A percentile compares a stretch with the other conserved stretches of the same genome.
Evolutionary conservation across 2,888 invertebrate species (phyloP).

Genomic region (Acleris emargana): DNA sequence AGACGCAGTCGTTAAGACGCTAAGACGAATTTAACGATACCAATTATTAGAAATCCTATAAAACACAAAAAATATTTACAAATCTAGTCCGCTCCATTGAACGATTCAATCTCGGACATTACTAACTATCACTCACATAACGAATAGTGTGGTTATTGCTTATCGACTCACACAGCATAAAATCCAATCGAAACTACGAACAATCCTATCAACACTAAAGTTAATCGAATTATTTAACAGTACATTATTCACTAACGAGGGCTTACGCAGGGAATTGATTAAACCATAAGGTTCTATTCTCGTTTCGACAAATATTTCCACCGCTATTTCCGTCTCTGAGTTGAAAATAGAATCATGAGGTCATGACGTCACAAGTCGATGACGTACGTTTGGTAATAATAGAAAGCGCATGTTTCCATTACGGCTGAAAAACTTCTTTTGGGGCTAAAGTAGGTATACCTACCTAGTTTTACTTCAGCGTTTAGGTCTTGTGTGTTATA

Average conservation of each 20-base stretch:
- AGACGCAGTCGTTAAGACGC: no score
- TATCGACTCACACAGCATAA: no score
- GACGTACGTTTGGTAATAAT: conserved; percentile 11
- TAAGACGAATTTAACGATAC: no score
- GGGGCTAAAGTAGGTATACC: not conserved
- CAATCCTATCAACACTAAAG: not conserved
- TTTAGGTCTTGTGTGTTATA: no score
- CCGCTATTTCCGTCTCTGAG: conserved; percentile 17
- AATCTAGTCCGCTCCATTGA: no score
- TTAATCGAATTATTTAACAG: not conserved
- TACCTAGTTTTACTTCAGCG: no score
- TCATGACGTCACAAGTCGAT: conserved; percentile 10
- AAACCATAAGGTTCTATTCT: conserved; percentile 21
- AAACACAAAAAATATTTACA: no score
- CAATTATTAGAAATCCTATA: no score
- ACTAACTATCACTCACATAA: no score
- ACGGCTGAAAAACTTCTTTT: conserved; percentile 1
- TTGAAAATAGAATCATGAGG: conserved; percentile 26
- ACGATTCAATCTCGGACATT: no score
- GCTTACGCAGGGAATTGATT: conserved; percentile 9
- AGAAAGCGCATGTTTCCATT: conserved; percentile 3
- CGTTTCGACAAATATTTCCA: conserved; percentile 14
- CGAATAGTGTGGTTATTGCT: no score
- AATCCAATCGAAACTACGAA: not conserved
- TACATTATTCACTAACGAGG: not conserved